Evolutionary conservation across 2,113 vertebrate species (phyloP).

Genomic region (Paracanthobrama guichenoti): DNA sequence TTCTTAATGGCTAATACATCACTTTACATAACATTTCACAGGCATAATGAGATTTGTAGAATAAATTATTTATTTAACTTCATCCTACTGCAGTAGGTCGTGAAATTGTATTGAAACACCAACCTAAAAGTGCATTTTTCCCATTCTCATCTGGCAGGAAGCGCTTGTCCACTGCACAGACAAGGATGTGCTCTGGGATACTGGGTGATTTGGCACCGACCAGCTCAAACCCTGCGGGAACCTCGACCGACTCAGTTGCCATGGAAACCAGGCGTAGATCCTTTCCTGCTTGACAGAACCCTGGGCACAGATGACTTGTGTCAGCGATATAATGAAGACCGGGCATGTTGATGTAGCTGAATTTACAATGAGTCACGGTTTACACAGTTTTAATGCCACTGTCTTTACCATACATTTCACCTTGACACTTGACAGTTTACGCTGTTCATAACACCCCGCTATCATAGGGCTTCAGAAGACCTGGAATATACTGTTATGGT

Average conservation of each 20-base stretch:
- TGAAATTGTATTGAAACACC: slow-evolving; percentile 55
- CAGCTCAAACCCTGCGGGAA: slow-evolving; percentile 92
- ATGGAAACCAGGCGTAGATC: slow-evolving; percentile 94
- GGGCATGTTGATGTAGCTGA: background rate
- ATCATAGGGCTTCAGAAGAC: background rate
- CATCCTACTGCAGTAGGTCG: background rate
- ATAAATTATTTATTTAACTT: background rate
- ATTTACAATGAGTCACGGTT: background rate
- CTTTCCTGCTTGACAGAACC: slow-evolving; percentile 98
- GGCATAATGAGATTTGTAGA: too few relatives aligned
- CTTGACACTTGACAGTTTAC: background rate
- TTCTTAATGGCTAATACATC: too few relatives aligned
- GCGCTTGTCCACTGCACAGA: slow-evolving; percentile 94
- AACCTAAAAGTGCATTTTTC: slow-evolving; percentile 99
- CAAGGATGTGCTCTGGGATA: slow-evolving; percentile 93
- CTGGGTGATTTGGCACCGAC: slow-evolving; percentile 96
- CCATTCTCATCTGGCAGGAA: slow-evolving; percentile 97
- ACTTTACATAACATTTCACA: too few relatives aligned
- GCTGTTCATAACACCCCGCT: background rate
- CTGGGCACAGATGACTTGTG: slow-evolving; percentile 66
- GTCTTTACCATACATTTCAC: background rate
- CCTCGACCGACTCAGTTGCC: slow-evolving; percentile 87
- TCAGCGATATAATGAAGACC: background rate
- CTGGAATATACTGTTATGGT: background rate
- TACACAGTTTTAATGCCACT: background rate